These are phyloP conservation scores for Caenorhabditis sulstoni DNA, from an alignment of 2,888 invertebrate genomes.

Conservation along the genomic window DNA sequence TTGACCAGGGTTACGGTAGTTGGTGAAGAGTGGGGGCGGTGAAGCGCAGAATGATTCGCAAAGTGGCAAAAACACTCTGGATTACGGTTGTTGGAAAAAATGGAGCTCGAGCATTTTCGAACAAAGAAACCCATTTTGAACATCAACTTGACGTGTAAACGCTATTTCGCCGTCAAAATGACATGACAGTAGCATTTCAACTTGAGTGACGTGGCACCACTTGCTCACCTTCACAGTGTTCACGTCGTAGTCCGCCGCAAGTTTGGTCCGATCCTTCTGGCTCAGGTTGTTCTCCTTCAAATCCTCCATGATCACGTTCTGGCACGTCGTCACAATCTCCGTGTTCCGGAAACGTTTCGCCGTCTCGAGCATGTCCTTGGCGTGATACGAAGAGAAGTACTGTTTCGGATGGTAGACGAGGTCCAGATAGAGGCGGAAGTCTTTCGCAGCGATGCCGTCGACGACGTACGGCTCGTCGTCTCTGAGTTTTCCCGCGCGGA, in stretches of 20 bases:
- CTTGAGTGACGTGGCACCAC: no score
- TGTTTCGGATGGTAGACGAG: slow-evolving; percentile 32
- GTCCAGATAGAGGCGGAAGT: slow-evolving; percentile 30
- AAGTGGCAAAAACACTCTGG: no score
- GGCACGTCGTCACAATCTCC: slow-evolving; percentile 20
- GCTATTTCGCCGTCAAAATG: no score
- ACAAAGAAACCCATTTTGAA: neutral
- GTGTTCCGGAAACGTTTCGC: slow-evolving; percentile 23
- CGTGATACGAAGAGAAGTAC: slow-evolving; percentile 26
- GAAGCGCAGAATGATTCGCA: no score
- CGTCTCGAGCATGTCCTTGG: slow-evolving; percentile 28
- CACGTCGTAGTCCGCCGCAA: slow-evolving; percentile 17
- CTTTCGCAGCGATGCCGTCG: slow-evolving; percentile 15
- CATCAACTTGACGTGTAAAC: no score
- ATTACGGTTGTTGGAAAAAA: no score
- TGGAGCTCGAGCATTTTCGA: neutral
- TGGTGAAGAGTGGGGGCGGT: no score
- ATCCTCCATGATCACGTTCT: slow-evolving; percentile 32
- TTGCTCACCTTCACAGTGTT: slow-evolving; percentile 25
- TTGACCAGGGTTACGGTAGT: neutral
- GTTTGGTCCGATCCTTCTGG: slow-evolving; percentile 20
- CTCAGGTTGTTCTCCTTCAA: slow-evolving; percentile 28
- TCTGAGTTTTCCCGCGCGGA: neutral
- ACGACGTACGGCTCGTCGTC: slow-evolving; percentile 8
- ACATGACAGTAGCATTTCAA: neutral